phyloP scores from a whole-genome alignment of 2,797 vertebrate species.

The Carapus acus region DNA sequence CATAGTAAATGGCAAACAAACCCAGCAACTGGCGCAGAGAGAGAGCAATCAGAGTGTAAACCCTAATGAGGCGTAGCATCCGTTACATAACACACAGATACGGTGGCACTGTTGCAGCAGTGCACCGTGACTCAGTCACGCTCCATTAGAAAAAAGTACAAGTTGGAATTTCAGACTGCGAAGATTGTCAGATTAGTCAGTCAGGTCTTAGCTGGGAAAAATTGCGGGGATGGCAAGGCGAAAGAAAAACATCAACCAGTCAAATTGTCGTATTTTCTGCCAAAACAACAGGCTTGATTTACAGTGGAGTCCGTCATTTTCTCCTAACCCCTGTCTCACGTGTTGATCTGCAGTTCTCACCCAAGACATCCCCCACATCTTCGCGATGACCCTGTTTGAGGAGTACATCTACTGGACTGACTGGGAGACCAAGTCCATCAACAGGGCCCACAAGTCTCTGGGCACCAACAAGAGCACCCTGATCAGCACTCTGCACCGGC shows the following conservation, averaged over 20 bases:
- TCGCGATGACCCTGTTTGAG: conserved; percentile 95
- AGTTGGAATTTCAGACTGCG: too few species aligned
- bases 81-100: conserved; percentile 59
- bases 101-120: too few species aligned
- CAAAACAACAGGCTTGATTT: too few species aligned
- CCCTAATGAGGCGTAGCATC: conserved; percentile 43
- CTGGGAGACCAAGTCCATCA: conserved; percentile 99
- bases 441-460: conserved; percentile 84
- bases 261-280: too few species aligned
- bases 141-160: too few species aligned
- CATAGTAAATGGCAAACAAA: conserved; percentile 37
- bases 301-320: too few species aligned
- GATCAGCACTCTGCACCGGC: conserved; percentile 94
- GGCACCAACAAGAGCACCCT: conserved; percentile 87
- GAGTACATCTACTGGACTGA: conserved; percentile 99
- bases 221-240: too few species aligned
- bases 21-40: conserved; percentile 23
- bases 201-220: too few species aligned
- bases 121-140: too few species aligned
- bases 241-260: too few species aligned
- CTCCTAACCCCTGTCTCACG: background rate
- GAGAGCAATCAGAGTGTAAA: conserved; percentile 40
- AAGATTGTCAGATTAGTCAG: too few species aligned
- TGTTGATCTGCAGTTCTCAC: conserved; percentile 55
- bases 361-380: conserved; percentile 95